Evolutionary conservation across 2,888 invertebrate species (phyloP), one percentile per base, ranked within the genome.

Genomic region (Phymatocera aterrima): DNA sequence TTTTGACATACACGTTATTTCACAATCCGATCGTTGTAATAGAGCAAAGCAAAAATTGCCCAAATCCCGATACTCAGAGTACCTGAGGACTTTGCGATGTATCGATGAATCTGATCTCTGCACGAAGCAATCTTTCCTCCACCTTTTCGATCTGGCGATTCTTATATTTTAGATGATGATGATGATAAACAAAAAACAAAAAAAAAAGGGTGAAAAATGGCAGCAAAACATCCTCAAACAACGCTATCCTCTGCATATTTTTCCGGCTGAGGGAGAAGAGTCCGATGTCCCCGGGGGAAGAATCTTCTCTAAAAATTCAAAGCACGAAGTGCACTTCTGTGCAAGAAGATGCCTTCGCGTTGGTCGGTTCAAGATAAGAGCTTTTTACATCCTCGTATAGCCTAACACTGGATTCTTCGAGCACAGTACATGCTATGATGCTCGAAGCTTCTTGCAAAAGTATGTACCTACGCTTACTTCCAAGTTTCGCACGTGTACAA

Each of bases 241-340:
- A 64, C 37, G 34, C n/a, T 21, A 18, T 64, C 34, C 18, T 24
- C 10, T 12, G 34, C 12, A 34, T 61, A 12, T 15, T 28, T 18
- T 18, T 0, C 34, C 3, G 28, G 21, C 37, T 28, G 24, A 28
- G 37, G 40, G 40, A 8, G 40, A 4, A 37, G 3, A 1, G 37
- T 37, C 37, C 34, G 5, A 5, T 37, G 8, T 64, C 37, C 28
- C 46, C n/a, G 21, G 28, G 61, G 46, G n/a, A 12, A 68, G 43
- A 1, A 28, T 46, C n/a, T 43, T 18, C 8, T 46, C 4, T 18
- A 68, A 68, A 68, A 68, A 68, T 68, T 68, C 68, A 34, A 68
- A 68, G 68, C 68, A 68, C 68, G 68, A 68, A 68, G 68, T 68
- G 43, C 46, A 68, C 68, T 43, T 68, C 28, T 24, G 21, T 21